Evolutionary conservation across 2,888 invertebrate genomes (phyloP), one percentile per base, ranked within the genome.

Genomic region (Calameuta idolon): DNA sequence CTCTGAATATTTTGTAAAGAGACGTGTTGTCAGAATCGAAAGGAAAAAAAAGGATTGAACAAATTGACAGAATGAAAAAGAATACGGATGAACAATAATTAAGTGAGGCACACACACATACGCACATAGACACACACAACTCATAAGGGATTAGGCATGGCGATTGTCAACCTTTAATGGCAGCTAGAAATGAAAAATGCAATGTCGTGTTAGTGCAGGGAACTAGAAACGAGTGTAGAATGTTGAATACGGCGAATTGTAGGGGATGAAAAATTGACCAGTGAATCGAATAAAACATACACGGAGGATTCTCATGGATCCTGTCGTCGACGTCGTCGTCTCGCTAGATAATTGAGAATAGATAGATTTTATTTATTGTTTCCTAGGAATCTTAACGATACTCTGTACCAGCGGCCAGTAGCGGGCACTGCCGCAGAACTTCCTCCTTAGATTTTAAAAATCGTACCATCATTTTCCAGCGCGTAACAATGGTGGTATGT

Each of bases 301-400:
- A 11, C 33, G 55, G 23, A 55, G 55, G 55, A 55, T 55, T 55
- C 55, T 55, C 55, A 55, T 23, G 23, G 55, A 55, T 55, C 55
- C 55, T 55, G 55, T 55, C 9, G 55, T 23, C 55, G 55, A 23
- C 55, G 9, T 55, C 71, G 75, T 81, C 79, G 77, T 78, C 75
- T 79, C 77, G 79, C 79, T 77, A 82, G 77, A 35, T 74, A 83
- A 85, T 87, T 84, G 86, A 89, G 86, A 86, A 88, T 90, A 90
- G 90, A 88, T 91, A 89, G 89, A 90, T 89, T 90, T 90, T 91
- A 91, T 91, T 91, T 91, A 91, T 91, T 91, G 89, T 91, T 90
- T 89, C 87, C 84, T 87, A 88, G 86, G 82, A 84, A 87, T 85
- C 84, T 80, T 86, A 84, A 82, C 81, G 81, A 84, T 84, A 84